Conservation (phyloP, 2,888 invertebrate species). For the Creontiades dilutus region DNA sequence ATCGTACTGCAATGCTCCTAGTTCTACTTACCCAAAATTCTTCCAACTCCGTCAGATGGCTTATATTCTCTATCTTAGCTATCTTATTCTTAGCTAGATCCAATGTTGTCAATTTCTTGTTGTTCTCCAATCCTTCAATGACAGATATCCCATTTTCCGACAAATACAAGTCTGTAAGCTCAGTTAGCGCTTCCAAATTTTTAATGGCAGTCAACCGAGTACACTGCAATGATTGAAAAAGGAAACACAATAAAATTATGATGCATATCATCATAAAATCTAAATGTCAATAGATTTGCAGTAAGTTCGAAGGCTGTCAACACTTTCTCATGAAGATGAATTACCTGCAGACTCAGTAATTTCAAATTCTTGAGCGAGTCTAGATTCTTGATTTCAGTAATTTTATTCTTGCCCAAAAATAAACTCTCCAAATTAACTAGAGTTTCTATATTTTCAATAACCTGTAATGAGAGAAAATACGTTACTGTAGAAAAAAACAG, state of each 20-base stretch:
- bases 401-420: slow-evolving; percentile 97
- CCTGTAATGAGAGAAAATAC: slow-evolving; percentile 79
- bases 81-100: slow-evolving; percentile 95
- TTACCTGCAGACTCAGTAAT: slow-evolving; percentile 89
- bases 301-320: too few relatives aligned
- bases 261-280: too few relatives aligned
- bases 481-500: background rate
- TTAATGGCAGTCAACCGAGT: slow-evolving; percentile 94
- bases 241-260: too few relatives aligned
- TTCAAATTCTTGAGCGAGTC: slow-evolving; percentile 86
- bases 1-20: too few relatives aligned
- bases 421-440: slow-evolving; percentile 87
- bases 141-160: slow-evolving; percentile 93
- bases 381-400: slow-evolving; percentile 90
- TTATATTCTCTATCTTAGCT: slow-evolving; percentile 87
- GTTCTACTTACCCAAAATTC: slow-evolving; percentile 93
- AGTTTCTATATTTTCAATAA: slow-evolving; percentile 91
- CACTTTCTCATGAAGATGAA: slow-evolving; percentile 5
- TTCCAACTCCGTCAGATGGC: slow-evolving; percentile 87
- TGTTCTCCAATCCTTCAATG: slow-evolving; percentile 88
- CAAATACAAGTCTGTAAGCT: slow-evolving; percentile 92
- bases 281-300: too few relatives aligned
- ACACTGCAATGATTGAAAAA: slow-evolving; percentile 79
- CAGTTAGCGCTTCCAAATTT: slow-evolving; percentile 86
- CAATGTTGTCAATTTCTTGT: slow-evolving; percentile 87